Percentiles rank a stretch among this genome's conserved stretches.
phyloP scores from a whole-genome alignment of 1,140 invertebrate species.

The Solenopsis invicta region DNA sequence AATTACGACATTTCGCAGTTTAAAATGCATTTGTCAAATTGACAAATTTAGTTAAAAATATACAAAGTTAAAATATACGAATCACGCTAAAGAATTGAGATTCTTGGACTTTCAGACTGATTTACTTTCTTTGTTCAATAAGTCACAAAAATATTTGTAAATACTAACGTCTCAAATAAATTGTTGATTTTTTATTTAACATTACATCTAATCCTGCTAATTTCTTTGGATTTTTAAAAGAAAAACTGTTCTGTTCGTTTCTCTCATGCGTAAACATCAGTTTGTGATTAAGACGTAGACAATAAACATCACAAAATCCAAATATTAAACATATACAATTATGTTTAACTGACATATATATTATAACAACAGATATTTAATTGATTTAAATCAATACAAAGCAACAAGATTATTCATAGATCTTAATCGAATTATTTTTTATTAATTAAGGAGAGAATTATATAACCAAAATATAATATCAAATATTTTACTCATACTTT shows the following conservation, averaged over 20 bases:
- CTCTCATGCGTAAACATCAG: neutral
- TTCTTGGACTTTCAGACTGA: neutral
- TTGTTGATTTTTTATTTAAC: neutral
- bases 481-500: neutral
- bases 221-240: neutral
- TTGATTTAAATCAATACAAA: neutral
- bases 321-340: neutral
- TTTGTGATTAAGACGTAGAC: conserved; percentile 17
- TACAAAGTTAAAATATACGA: neutral
- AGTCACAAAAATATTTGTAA: neutral
- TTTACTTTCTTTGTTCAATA: neutral
- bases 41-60: neutral
- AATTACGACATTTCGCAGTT: neutral
- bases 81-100: neutral
- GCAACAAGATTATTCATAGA: neutral
- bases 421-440: conserved; percentile 5
- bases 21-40: neutral
- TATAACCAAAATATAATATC: neutral
- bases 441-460: neutral
- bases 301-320: conserved; percentile 22
- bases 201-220: neutral
- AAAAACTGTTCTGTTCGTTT: neutral
- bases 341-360: neutral
- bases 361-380: neutral
- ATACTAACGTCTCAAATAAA: neutral